phyloP scores from a whole-genome alignment of 1,140 invertebrate species.

The Polypedilum vanderplanki region DNA sequence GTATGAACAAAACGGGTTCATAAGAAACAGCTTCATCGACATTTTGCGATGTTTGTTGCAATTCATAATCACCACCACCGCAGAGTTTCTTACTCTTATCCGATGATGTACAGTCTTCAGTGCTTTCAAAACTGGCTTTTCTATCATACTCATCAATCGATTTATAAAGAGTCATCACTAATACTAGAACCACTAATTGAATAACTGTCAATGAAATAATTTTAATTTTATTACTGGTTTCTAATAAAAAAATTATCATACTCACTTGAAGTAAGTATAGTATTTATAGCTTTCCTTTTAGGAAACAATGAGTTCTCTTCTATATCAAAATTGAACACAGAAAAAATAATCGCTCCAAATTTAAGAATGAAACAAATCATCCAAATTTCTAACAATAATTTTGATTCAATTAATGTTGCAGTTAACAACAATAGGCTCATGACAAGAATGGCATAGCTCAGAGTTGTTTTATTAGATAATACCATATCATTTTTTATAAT shows the following conservation, averaged over 20 bases:
- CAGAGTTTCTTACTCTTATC: not conserved
- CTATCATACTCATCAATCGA: not conserved
- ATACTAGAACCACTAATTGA: not conserved
- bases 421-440: not conserved
- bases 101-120: not conserved
- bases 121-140: not conserved
- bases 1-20: not conserved
- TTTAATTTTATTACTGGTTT: not conserved
- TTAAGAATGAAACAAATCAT: not conserved
- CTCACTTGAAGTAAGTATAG: not conserved
- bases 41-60: not conserved
- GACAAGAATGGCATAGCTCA: not conserved
- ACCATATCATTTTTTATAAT: slow-evolving; percentile 12
- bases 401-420: not conserved
- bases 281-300: not conserved
- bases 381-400: not conserved
- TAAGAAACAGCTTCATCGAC: not conserved
- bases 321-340: not conserved
- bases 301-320: not conserved
- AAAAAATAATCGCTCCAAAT: not conserved
- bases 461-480: not conserved
- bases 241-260: not conserved
- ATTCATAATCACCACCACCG: not conserved
- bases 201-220: not conserved
- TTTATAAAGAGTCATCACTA: not conserved